A percentile compares a stretch with the other conserved stretches of the same genome.
These are phyloP conservation scores for Epistrophella euchroma DNA, from an alignment of 2,888 invertebrate genomes.

Conservation along the genomic window DNA sequence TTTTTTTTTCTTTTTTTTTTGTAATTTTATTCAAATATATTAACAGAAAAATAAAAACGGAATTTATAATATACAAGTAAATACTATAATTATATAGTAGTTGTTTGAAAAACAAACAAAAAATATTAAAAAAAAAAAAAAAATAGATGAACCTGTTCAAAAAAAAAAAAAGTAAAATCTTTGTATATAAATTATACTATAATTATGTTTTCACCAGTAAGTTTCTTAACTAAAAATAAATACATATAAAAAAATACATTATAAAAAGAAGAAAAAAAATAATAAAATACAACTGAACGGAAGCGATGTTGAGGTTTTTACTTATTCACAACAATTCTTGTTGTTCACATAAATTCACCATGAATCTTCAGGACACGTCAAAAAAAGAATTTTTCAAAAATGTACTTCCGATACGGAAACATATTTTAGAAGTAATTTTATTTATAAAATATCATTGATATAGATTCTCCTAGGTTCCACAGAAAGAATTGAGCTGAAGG, in stretches of 20 bases:
- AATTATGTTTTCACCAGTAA: conserved; percentile 73
- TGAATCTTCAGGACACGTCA: too few relatives aligned
- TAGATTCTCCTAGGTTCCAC: too few relatives aligned
- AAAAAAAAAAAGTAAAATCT: conserved; percentile 37
- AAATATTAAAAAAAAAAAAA: conserved; percentile 28
- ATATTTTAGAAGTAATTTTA: too few relatives aligned
- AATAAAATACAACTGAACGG: conserved; percentile 68
- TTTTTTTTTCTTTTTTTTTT: conserved; percentile 39
- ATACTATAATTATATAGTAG: conserved; percentile 56
- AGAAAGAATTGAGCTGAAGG: too few relatives aligned
- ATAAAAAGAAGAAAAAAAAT: conserved; percentile 47
- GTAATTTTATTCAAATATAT: conserved; percentile 58
- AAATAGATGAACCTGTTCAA: conserved; percentile 55
- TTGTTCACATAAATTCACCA: too few relatives aligned
- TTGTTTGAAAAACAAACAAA: conserved; percentile 45
- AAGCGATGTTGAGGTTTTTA: conserved; percentile 5
- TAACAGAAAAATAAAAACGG: conserved; percentile 47
- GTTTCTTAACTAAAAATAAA: conserved; percentile 69
- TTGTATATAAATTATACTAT: conserved; percentile 74
- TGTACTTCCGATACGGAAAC: too few relatives aligned
- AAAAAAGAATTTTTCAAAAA: too few relatives aligned
- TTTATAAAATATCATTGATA: too few relatives aligned
- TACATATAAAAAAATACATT: conserved; percentile 42
- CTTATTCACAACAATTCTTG: too few relatives aligned
- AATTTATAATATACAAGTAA: conserved; percentile 42